These are phyloP conservation scores for Epicauta chinensis DNA, from an alignment of 1,140 invertebrate species.

Conservation along the genomic window DNA sequence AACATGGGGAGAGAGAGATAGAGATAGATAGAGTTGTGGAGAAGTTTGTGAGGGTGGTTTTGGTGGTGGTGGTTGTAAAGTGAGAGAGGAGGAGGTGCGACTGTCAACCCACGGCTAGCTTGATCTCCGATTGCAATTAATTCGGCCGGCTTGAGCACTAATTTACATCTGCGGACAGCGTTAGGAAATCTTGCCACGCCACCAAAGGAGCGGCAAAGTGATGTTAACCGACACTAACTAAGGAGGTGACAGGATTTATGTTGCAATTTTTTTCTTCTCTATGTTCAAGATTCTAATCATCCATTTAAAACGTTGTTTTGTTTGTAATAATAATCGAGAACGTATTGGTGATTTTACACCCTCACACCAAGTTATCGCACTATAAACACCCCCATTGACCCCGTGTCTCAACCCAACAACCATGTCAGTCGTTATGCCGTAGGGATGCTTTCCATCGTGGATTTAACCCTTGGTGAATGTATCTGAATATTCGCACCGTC, in stretches of 20 bases:
- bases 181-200: slow-evolving; percentile 18
- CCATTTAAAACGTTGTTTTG: too few relatives aligned
- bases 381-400: slow-evolving; percentile 10
- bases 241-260: too few relatives aligned
- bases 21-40: neutral
- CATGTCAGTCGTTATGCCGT: neutral
- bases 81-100: slow-evolving; percentile 18
- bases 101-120: slow-evolving; percentile 29
- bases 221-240: neutral
- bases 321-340: too few relatives aligned
- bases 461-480: slow-evolving; percentile 21
- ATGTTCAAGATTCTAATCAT: too few relatives aligned
- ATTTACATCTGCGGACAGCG: slow-evolving; percentile 42
- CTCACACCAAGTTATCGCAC: slow-evolving; percentile 27
- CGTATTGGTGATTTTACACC: slow-evolving; percentile 15
- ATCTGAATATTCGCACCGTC: slow-evolving; percentile 18
- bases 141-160: slow-evolving; percentile 40
- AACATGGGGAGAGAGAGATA: too few relatives aligned
- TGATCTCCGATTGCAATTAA: slow-evolving; percentile 42
- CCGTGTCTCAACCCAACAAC: neutral
- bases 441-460: slow-evolving; percentile 23
- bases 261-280: too few relatives aligned
- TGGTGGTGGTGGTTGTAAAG: slow-evolving; percentile 9
- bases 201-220: slow-evolving; percentile 13
- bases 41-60: slow-evolving; percentile 4